A percentile compares a stretch with the other conserved stretches of the same genome.
phyloP scores from a whole-genome alignment of 2,888 invertebrate genomes.

The Drosophila greeni region DNA sequence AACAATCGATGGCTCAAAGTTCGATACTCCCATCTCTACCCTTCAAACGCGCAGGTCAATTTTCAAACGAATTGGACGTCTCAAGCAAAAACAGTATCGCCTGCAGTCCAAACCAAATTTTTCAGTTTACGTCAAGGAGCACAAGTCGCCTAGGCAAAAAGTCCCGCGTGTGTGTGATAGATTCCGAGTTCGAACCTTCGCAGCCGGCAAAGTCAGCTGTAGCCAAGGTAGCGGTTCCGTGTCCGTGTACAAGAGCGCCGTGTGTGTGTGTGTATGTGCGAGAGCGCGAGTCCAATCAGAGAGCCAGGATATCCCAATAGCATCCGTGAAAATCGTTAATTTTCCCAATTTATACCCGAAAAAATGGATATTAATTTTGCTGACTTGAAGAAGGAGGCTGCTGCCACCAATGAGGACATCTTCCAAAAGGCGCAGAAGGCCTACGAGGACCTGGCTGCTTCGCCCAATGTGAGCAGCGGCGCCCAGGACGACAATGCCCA shows the following conservation, averaged over 20 bases:
- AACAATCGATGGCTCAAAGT: no score
- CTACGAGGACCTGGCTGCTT: conserved; percentile 52
- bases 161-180: conserved; percentile 1
- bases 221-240: conserved; percentile 10
- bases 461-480: conserved; percentile 52
- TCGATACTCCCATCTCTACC: no score
- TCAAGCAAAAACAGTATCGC: conserved; percentile 3
- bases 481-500: conserved; percentile 75
- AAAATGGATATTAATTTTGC: conserved; percentile 76
- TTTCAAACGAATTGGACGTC: conserved; percentile 10
- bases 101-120: background rate
- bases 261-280: conserved; percentile 24
- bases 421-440: conserved; percentile 50
- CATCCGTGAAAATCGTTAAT: conserved; percentile 25
- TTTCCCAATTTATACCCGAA: background rate
- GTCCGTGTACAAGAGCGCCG: conserved; percentile 7
- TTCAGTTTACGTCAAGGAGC: conserved; percentile 26
- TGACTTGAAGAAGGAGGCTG: conserved; percentile 75
- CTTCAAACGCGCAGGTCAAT: no score
- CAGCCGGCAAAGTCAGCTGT: conserved; percentile 37
- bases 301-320: conserved; percentile 52
- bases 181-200: background rate
- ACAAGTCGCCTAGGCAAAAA: conserved; percentile 1
- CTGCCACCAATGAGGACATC: conserved; percentile 68
- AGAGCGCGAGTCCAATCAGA: conserved; percentile 47